phyloP scores from a whole-genome alignment of 2,888 invertebrate species.

The Cremastobaeus sp. region DNA sequence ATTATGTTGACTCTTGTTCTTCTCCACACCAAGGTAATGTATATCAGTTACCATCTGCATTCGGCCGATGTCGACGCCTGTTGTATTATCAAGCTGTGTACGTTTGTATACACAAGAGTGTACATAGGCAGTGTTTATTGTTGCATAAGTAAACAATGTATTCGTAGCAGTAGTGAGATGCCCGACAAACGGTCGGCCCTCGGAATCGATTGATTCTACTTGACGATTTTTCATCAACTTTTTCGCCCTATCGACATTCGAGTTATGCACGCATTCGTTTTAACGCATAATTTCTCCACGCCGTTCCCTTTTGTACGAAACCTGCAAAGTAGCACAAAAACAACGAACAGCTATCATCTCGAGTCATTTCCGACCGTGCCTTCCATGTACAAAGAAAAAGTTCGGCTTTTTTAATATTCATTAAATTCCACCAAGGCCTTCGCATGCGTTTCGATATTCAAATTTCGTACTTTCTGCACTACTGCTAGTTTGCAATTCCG shows the following conservation, averaged over 20 bases:
- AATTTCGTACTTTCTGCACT: neutral
- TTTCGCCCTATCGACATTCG: no score
- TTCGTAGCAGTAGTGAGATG: conserved; percentile 61
- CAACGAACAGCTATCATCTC: conserved; percentile 28
- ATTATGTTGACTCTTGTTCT: conserved; percentile 57
- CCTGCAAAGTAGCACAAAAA: conserved; percentile 14
- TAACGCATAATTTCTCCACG: conserved; percentile 28
- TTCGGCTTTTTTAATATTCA: conserved; percentile 22
- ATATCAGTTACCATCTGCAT: conserved; percentile 59
- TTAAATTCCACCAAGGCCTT: conserved; percentile 8
- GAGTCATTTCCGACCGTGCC: conserved; percentile 19
- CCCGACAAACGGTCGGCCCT: conserved; percentile 45
- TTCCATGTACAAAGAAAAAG: conserved; percentile 13
- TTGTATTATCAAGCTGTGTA: conserved; percentile 54
- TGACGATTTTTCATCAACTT: conserved; percentile 38
- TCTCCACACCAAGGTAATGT: conserved; percentile 52
- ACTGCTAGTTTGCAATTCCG: no score
- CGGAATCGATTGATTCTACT: conserved; percentile 47
- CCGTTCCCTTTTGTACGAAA: conserved; percentile 26
- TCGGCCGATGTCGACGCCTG: conserved; percentile 53
- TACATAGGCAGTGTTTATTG: conserved; percentile 69
- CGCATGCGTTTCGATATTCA: conserved; percentile 8
- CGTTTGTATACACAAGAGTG: conserved; percentile 64
- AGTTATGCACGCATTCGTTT: conserved; percentile 27
- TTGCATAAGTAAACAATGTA: conserved; percentile 70